Base-by-base conservation (phyloP, 2,113 vertebrate genomes). In the Perccottus glenii region DNA sequence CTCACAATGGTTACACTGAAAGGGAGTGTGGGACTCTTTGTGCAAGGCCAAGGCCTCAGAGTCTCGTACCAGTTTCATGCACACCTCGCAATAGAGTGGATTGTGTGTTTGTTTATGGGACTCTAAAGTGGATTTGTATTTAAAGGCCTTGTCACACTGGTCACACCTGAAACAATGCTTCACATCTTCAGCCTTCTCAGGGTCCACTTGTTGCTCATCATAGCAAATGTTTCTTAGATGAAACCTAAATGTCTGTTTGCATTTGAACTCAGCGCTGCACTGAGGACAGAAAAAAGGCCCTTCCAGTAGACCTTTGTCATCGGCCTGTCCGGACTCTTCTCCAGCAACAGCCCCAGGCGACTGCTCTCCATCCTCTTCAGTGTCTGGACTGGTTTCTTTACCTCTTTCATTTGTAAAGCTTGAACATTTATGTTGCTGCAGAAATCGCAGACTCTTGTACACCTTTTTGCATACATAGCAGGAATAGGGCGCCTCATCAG, bases 61-160 rank as follows among this genome's bases (percentile, higher is more conserved):
- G 52, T 91, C 90, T 0, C 88, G 90, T 0, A 91, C 88, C 42
- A 91, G 59, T 16, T 89, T 91, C 78, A 82, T 89, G 42, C 90
- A 91, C 48, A 87, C 85, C 60, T 90, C 84, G n/a, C 90, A 91
- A 80, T 91, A 91, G 0, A 91, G 85, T 0, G 88, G 90, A 75
- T 90, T 89, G 87, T 91, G 90, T 0, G 88, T 91, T 43, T 86
- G 85, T 73, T 90, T 89, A 81, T 91, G 90, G 33, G 88, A 87
- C 14, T 87, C 88, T 2, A 91, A 55, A 0, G 87, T 88, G 0
- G 88, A 90, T 36, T 91, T 90, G 75, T 84, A 89, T 59, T 81
- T 86, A 60, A 91, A 91, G 0, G 87, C 87, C 61, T 90, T 90
- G 77, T 89, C 85, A 2, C 90, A 91, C 9, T 90, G 85, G 0